These are phyloP conservation scores for Champsocephalus esox DNA, from an alignment of 2,797 vertebrate species.

Conservation along the genomic window DNA sequence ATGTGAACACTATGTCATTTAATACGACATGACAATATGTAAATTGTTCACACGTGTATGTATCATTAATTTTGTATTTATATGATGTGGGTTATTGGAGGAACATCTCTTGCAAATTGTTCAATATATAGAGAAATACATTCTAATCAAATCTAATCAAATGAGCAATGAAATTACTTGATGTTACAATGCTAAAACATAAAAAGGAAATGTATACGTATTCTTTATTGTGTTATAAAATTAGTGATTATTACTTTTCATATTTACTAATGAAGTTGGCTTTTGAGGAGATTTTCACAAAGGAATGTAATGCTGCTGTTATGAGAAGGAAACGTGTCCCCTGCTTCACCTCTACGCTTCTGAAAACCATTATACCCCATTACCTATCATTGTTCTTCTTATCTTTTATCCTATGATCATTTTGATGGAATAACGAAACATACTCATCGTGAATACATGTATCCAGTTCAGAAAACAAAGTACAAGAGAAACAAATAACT, in stretches of 20 bases:
- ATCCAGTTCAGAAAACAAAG: no score
- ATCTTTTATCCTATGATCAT: not conserved
- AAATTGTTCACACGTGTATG: not conserved
- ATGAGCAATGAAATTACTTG: not conserved
- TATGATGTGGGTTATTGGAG: not conserved
- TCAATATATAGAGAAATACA: not conserved
- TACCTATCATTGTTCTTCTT: not conserved
- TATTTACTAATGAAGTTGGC: not conserved
- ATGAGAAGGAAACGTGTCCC: not conserved
- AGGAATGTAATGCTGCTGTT: not conserved
- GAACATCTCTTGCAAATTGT: not conserved
- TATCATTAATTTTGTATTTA: not conserved
- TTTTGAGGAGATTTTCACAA: not conserved
- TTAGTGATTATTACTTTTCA: not conserved
- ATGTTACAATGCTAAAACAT: not conserved
- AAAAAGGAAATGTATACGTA: not conserved
- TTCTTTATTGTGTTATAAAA: not conserved
- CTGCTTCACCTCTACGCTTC: not conserved
- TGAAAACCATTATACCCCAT: not conserved
- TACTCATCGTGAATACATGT: no score
- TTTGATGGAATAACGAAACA: not conserved
- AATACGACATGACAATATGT: no score
- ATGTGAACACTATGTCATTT: not conserved
- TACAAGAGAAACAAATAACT: no score
- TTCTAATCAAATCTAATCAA: conserved; percentile 5